Base-by-base conservation (phyloP, 2,888 invertebrate genomes). In the Ochlodes sylvanus region DNA sequence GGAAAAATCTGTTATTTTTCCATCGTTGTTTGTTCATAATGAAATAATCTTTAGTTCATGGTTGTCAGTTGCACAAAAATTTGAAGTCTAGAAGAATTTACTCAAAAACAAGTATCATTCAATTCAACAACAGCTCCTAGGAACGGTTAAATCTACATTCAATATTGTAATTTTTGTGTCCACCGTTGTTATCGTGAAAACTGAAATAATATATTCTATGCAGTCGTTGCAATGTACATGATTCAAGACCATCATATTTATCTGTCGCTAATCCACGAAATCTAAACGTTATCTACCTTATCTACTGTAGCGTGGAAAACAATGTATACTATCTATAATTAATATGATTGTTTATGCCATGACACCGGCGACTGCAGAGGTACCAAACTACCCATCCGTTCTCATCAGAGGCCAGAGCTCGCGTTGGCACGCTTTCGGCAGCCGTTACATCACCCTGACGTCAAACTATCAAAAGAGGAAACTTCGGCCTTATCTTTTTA, bases 401-500 rank as follows among this genome's bases (percentile, higher is more conserved):
- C 78, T 77, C 80, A 79, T 79, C 80, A 79, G 77, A 27, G 27
- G 27, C 27, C 27, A 5, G 27, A 76, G 75, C 75, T 78, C 73
- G 72, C 77, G 83, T 89, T 90, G 89, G 89, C 88, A 89, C 84
- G 84, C 75, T 85, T 84, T 84, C 79, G 76, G 78, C 77, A 72
- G 76, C 75, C 74, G 86, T 90, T 91, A 92, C 91, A 90, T 90
- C 89, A 92, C 78, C 78, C 76, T 87, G 87, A 90, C 89, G 88
- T 89, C 86, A 89, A 86, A 82, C 76, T 80, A 85, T 82, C 79
- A 84, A 82, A 82, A 73, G 79, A 78, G 79, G 80, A 82, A 86
- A 80, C 82, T 83, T 74, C 78, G 77, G 78, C 73, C 60, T 80
- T 81, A 81, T 85, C 79, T 78, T 70, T 44, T 69, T 72, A 76